Evolutionary conservation across 2,888 invertebrate species (phyloP).

Genomic region (Phyto melanocephala): DNA sequence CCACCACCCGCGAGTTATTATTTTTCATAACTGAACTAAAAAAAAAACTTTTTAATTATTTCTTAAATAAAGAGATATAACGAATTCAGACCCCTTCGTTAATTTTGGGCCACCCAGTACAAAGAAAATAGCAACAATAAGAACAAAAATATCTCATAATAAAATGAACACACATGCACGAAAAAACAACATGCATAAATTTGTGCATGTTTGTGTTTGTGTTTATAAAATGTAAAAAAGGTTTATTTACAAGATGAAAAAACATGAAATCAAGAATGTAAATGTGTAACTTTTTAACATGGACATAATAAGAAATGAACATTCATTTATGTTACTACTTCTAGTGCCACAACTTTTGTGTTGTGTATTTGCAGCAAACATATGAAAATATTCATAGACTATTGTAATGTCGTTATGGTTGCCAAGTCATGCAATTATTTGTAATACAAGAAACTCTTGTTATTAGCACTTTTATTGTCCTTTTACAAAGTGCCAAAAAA

Average conservation of each 20-base stretch:
- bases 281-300: constrained; percentile 62
- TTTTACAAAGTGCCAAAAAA: not conserved
- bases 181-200: constrained; percentile 14
- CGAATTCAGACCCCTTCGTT: too few relatives aligned
- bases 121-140: too few relatives aligned
- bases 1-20: too few relatives aligned
- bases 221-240: constrained; percentile 17
- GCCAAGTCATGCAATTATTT: constrained; percentile 17
- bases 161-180: not conserved
- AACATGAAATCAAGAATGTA: constrained; percentile 60
- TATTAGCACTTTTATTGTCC: too few relatives aligned
- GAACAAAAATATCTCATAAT: not conserved
- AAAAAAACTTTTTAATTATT: too few relatives aligned
- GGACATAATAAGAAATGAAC: constrained; percentile 60
- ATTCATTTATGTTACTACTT: constrained; percentile 46
- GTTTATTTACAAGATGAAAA: constrained; percentile 30
- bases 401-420: not conserved
- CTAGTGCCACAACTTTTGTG: not conserved
- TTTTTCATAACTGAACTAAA: too few relatives aligned
- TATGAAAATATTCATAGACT: not conserved
- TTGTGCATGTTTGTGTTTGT: not conserved
- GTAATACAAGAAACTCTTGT: not conserved
- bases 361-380: not conserved
- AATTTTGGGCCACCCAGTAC: too few relatives aligned
- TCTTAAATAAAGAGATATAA: too few relatives aligned